Percentiles rank a stretch among this genome's conserved stretches.
Conservation (phyloP, 1,140 invertebrate genomes). For the Trichomalopsis sarcophagae region DNA sequence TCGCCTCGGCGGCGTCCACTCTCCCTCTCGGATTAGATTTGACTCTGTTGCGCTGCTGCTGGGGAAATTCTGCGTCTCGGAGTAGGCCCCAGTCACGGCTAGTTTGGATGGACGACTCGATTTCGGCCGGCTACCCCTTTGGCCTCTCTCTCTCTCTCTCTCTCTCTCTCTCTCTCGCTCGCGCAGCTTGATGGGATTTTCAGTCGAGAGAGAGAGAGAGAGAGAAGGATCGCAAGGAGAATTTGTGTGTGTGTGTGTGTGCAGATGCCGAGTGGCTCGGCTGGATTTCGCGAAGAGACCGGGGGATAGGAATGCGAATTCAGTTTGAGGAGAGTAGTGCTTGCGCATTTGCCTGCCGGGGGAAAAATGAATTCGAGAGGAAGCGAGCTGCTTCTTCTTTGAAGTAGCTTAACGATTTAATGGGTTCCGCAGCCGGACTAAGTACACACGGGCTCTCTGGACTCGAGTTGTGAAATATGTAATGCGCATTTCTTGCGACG, state of each 20-base stretch:
- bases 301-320: not conserved
- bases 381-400: not conserved
- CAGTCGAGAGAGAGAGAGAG: slow-evolving; percentile 5
- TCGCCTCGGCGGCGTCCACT: not conserved
- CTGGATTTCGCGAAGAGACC: not conserved
- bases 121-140: not conserved
- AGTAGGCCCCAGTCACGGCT: not conserved
- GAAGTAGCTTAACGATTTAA: not conserved
- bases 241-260: not conserved
- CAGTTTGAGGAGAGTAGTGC: not conserved
- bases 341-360: not conserved
- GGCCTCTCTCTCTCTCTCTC: not conserved
- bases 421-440: not conserved
- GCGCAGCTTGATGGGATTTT: slow-evolving; percentile 33
- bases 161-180: not conserved
- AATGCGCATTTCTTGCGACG: not conserved
- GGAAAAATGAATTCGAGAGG: slow-evolving; percentile 10
- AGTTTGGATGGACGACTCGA: slow-evolving; percentile 27
- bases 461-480: not conserved
- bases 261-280: not conserved
- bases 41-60: not conserved
- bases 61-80: slow-evolving; percentile 16
- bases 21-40: slow-evolving; percentile 38
- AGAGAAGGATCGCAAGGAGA: not conserved
- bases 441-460: not conserved